These are phyloP conservation scores for Zaprionus vittiger DNA, from an alignment of 1,140 invertebrate genomes.

Conservation along the genomic window DNA sequence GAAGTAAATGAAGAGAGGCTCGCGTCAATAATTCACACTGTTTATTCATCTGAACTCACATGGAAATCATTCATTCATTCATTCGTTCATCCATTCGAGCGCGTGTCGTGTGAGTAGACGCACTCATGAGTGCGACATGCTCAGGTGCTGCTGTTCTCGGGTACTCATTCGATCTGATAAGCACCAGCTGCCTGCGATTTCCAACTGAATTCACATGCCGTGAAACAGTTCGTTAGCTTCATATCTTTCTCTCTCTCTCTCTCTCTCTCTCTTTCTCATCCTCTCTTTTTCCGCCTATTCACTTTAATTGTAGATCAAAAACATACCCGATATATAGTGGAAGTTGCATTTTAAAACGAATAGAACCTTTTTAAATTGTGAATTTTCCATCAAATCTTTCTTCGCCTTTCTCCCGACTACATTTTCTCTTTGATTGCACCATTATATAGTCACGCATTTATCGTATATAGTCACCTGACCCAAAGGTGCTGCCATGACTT, in stretches of 20 bases:
- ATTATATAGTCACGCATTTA: not conserved
- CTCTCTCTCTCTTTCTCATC: not conserved
- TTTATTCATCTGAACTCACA: constrained; percentile 11
- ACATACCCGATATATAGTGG: too few species aligned
- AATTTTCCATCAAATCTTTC: not conserved
- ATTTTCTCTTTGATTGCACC: not conserved
- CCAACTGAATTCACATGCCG: not conserved
- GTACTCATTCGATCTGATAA: constrained; percentile 3
- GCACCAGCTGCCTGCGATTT: not conserved
- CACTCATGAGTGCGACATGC: constrained; percentile 1
- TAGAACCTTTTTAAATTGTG: not conserved
- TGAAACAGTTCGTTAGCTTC: not conserved
- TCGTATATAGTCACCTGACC: not conserved
- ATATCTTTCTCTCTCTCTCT: not conserved
- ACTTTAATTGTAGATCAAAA: not conserved
- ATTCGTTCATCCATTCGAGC: not conserved
- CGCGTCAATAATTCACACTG: constrained; percentile 15
- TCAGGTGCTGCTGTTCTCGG: not conserved
- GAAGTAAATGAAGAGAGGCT: not conserved
- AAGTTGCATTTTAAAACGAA: not conserved
- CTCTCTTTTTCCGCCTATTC: not conserved
- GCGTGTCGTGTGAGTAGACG: not conserved
- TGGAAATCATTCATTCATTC: constrained; percentile 8
- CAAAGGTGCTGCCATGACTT: not conserved
- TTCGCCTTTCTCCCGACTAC: not conserved